Conservation (phyloP, 2,113 vertebrate species). For the Paramormyrops kingsleyae region DNA sequence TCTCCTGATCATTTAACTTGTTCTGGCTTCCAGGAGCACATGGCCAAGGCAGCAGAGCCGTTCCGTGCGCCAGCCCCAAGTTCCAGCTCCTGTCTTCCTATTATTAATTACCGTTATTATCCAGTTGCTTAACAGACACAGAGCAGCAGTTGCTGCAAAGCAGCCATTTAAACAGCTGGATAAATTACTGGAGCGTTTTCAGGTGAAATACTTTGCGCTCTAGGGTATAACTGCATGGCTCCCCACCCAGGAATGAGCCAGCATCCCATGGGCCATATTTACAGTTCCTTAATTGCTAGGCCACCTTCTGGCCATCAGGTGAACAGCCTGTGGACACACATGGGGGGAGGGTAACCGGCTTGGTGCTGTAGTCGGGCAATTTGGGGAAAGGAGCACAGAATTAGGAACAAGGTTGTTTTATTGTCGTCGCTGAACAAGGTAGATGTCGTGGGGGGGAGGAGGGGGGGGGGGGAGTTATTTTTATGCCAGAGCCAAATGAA, state of each 20-base stretch:
- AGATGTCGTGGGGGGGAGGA: not conserved
- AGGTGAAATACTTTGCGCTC: not conserved
- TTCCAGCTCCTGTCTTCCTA: not conserved
- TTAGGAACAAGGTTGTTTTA: constrained; percentile 48
- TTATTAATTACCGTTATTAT: not conserved
- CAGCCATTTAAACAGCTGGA: not conserved
- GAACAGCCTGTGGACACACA: not conserved
- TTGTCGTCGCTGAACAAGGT: constrained; percentile 27
- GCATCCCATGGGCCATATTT: not conserved
- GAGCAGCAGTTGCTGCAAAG: not conserved
- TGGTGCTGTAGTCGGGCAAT: not conserved
- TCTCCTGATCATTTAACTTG: not conserved
- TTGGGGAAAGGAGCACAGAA: constrained; percentile 26
- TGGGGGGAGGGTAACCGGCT: not conserved
- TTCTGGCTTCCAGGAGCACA: not conserved
- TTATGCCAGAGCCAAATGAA: constrained; percentile 41
- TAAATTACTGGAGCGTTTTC: not conserved
- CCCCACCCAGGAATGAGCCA: not conserved
- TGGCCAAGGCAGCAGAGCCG: not conserved
- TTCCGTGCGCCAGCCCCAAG: not conserved
- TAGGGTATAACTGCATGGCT: not conserved
- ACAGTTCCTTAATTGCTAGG: not conserved
- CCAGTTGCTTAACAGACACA: not conserved
- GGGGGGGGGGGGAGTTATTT: constrained; percentile 28
- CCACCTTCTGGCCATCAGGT: not conserved